A percentile compares a stretch with the other conserved stretches of the same genome.
phyloP scores from a whole-genome alignment of 2,113 vertebrate genomes.

The Triplophysa rosa region DNA sequence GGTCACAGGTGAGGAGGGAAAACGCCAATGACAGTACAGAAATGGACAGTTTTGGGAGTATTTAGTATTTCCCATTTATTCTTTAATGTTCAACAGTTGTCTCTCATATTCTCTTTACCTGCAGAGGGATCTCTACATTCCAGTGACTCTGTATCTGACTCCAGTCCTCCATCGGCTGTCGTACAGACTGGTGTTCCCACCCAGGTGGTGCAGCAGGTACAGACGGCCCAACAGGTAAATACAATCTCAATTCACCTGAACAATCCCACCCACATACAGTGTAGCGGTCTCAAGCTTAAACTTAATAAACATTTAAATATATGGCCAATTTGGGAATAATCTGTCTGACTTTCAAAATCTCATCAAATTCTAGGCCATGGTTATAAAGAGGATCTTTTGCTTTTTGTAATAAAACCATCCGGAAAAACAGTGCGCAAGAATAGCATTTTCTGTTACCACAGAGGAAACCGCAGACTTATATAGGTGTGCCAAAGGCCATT shows the following conservation, averaged over 20 bases:
- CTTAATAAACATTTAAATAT: background rate
- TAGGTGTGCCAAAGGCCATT: background rate
- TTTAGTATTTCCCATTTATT: background rate
- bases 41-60: too few species aligned
- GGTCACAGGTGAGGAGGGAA: constrained; percentile 78
- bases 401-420: too few species aligned
- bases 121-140: constrained; percentile 88
- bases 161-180: constrained; percentile 82
- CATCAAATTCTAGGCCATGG: background rate
- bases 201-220: constrained; percentile 90
- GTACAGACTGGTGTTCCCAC: constrained; percentile 87
- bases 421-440: background rate
- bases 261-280: background rate
- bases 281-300: background rate
- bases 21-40: background rate
- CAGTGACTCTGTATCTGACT: constrained; percentile 84
- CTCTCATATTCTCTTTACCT: constrained; percentile 32
- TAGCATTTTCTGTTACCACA: background rate
- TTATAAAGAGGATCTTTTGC: background rate
- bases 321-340: background rate
- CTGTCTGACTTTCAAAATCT: background rate
- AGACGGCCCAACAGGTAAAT: constrained; percentile 83
- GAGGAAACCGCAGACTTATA: background rate
- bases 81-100: background rate
- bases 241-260: background rate